Percentiles rank a stretch among this genome's conserved stretches.
These are phyloP conservation scores for Candoia aspera DNA, from an alignment of 2,113 vertebrate species.

Conservation along the genomic window DNA sequence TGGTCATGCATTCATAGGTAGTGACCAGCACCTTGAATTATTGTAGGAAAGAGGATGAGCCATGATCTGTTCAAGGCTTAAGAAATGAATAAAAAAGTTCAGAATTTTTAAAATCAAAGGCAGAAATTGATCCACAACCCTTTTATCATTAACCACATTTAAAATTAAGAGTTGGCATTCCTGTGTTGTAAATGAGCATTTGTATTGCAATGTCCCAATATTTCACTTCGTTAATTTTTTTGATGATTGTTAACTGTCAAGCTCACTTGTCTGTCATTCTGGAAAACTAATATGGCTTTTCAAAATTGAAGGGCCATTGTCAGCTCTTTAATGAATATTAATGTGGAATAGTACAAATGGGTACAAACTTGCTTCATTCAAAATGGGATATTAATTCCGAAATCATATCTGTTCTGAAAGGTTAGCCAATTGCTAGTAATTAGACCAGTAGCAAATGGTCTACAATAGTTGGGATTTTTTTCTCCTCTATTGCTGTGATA, in stretches of 20 bases:
- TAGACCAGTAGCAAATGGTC: conserved; percentile 3
- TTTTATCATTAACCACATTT: background rate
- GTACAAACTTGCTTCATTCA: background rate
- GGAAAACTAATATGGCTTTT: conserved; percentile 5
- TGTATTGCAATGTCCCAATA: conserved; percentile 1
- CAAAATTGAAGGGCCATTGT: background rate
- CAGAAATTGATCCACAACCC: background rate
- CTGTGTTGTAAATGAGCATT: background rate
- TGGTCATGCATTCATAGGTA: background rate
- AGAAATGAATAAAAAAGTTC: background rate
- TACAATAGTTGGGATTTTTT: conserved; percentile 17
- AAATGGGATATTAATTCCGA: background rate
- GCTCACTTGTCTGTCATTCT: background rate
- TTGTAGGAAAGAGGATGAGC: background rate
- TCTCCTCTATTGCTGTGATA: background rate
- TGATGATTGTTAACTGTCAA: background rate
- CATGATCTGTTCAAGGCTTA: background rate
- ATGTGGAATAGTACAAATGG: background rate
- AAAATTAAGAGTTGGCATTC: background rate
- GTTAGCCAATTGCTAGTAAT: conserved; percentile 7
- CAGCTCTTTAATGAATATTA: conserved; percentile 16
- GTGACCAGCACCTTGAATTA: background rate
- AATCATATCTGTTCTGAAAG: background rate
- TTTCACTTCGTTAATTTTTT: conserved; percentile 18
- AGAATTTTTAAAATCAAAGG: background rate